Percentiles rank a stretch among this genome's conserved stretches.
These are phyloP conservation scores for Thumatha senex DNA, from an alignment of 2,888 invertebrate species.

Conservation along the genomic window DNA sequence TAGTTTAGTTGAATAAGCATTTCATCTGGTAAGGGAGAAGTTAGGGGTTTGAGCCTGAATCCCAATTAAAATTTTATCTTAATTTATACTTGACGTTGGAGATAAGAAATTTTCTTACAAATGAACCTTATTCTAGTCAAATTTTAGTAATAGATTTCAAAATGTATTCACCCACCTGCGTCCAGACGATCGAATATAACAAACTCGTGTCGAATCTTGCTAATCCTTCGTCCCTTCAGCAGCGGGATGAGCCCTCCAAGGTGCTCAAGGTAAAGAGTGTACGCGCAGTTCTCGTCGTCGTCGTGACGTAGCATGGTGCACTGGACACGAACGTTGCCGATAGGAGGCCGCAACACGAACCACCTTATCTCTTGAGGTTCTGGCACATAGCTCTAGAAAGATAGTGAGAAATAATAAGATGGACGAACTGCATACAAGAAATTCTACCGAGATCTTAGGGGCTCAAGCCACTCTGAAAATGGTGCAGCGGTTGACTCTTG, in stretches of 20 bases:
- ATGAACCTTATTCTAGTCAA: too few species aligned
- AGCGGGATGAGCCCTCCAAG: slow-evolving; percentile 98
- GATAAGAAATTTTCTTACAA: too few species aligned
- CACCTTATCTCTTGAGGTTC: slow-evolving; percentile 93
- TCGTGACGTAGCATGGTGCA: slow-evolving; percentile 99
- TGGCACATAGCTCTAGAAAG: slow-evolving; percentile 94
- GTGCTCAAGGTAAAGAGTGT: slow-evolving; percentile 96
- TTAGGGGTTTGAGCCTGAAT: too few species aligned
- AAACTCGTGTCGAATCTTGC: slow-evolving; percentile 98
- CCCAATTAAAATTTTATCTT: too few species aligned
- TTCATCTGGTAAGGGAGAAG: too few species aligned
- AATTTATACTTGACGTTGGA: too few species aligned
- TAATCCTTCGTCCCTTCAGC: slow-evolving; percentile 96
- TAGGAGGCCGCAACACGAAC: slow-evolving; percentile 96
- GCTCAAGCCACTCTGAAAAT: too few species aligned
- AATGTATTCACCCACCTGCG: slow-evolving; percentile 79
- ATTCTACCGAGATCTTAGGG: too few species aligned
- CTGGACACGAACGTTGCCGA: slow-evolving; percentile 89
- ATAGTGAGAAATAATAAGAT: not conserved
- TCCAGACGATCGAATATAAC: slow-evolving; percentile 97
- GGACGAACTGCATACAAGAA: slow-evolving; percentile 35
- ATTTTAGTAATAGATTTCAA: too few species aligned
- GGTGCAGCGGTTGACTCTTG: too few species aligned
- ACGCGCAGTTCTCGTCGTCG: slow-evolving; percentile 91
- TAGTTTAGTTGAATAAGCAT: too few species aligned